phyloP scores from a whole-genome alignment of 2,888 invertebrate genomes.

The Malacosoma neustria region DNA sequence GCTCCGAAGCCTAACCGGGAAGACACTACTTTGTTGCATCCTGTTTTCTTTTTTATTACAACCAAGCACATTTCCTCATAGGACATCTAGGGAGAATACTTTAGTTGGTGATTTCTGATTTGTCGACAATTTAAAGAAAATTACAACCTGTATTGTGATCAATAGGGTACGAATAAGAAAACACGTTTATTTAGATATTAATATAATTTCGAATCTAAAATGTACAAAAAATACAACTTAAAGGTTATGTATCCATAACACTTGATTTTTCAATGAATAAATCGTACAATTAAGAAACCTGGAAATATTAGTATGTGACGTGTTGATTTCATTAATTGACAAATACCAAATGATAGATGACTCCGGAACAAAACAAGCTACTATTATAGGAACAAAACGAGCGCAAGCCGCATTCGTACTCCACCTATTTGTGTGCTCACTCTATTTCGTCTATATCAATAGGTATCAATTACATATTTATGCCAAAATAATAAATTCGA shows the following conservation, averaged over 20 bases:
- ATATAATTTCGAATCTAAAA: conserved; percentile 84
- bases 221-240: conserved; percentile 85
- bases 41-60: too few species aligned
- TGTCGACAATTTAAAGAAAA: too few species aligned
- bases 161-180: conserved; percentile 29
- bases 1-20: too few species aligned
- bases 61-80: too few species aligned
- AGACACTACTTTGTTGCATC: too few species aligned
- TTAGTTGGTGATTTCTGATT: too few species aligned
- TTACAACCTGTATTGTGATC: too few species aligned
- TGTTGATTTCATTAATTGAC: conserved; percentile 61
- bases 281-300: conserved; percentile 46
- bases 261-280: conserved; percentile 58
- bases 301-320: conserved; percentile 37
- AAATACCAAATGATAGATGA: conserved; percentile 47
- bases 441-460: conserved; percentile 22
- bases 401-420: conserved; percentile 38
- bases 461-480: conserved; percentile 28
- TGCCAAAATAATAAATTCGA: conserved; percentile 63
- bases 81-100: too few species aligned
- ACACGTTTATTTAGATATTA: conserved; percentile 70
- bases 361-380: conserved; percentile 54
- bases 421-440: conserved; percentile 28
- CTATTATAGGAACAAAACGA: conserved; percentile 66
- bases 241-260: conserved; percentile 78